These are phyloP conservation scores for Amaurobius ferox DNA, from an alignment of 2,888 invertebrate species.

Conservation along the genomic window DNA sequence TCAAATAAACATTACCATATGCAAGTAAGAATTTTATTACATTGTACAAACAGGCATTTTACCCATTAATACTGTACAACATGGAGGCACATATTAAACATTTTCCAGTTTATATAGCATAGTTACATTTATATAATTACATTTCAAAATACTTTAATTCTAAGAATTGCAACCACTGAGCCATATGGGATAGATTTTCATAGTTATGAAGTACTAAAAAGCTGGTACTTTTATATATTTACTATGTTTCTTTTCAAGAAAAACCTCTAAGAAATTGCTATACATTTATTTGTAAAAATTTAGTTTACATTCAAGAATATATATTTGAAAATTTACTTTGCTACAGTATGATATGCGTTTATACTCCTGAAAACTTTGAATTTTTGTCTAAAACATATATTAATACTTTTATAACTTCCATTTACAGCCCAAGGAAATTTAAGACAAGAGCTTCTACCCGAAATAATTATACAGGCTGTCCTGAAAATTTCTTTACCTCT, in stretches of 20 bases:
- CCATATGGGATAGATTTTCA: neutral
- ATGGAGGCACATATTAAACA: conserved; percentile 64
- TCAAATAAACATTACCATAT: neutral
- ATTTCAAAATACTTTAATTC: neutral
- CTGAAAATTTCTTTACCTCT: no score
- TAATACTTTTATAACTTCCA: neutral
- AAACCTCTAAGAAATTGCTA: neutral
- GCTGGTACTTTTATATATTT: neutral
- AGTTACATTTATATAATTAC: conserved; percentile 29
- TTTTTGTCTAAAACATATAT: neutral
- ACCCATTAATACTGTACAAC: conserved; percentile 64
- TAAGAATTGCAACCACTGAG: neutral
- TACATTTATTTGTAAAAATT: neutral
- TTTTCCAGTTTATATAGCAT: conserved; percentile 23
- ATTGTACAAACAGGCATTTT: conserved; percentile 51
- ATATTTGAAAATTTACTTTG: neutral
- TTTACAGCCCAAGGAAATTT: neutral
- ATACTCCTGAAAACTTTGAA: neutral
- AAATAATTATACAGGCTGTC: no score
- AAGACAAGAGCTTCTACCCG: neutral
- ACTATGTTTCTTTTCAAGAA: neutral
- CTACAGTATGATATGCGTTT: conserved; percentile 4
- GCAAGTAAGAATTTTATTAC: conserved; percentile 64
- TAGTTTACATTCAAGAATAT: neutral
- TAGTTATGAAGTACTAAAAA: neutral